Evolutionary conservation across 1,140 invertebrate species (phyloP), one percentile per base, ranked within the genome.

Genomic region (Drosophila kohkoa): DNA sequence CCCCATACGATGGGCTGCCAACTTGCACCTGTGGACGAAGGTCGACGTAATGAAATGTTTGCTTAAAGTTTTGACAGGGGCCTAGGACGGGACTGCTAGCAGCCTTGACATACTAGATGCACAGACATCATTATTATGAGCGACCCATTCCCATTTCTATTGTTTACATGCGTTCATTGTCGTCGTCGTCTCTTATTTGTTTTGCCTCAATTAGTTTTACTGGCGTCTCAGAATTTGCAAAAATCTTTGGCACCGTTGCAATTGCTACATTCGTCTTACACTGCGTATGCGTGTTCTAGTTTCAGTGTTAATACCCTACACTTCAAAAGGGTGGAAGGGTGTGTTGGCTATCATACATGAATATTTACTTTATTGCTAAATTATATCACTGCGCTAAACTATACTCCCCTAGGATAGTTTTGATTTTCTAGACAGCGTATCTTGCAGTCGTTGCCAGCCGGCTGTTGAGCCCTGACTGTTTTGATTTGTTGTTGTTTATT

Each of bases 1-100:
- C 95, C 41, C 96, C 96, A 80, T 98, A 96, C 52, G 97, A 95
- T 38, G 97, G 95, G n/a, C 94, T 94, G 51, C 94, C 95, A 48
- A 93, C 93, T 52, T 94, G 94, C 82, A 95, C 95, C 95, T 95
- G 93, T 57, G 46, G 20, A 35, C 48, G 64, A 49, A 66, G 68
- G 46, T 78, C 35, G 57, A 65, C 11, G n/a, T 15, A 51, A 67
- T 74, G 81, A 77, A 60, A 63, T 60, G 64, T 64, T 57, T 52
- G 57, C 13, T 51, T 41, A 35, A 35, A 15, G 28, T 16, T 45
- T 60, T 28, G 72, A 57, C 71, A 38, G 32, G 43, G 32, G 48
- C 41, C 41, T 60, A 70, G 51, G 67, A 54, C 57, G 65, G 51
- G 67, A 54, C 57, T 72, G 52, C 43, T n/a, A 11, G 35, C 38